Conservation (phyloP, 2,797 vertebrate genomes). For the Pyrocephalus nanus region DNA sequence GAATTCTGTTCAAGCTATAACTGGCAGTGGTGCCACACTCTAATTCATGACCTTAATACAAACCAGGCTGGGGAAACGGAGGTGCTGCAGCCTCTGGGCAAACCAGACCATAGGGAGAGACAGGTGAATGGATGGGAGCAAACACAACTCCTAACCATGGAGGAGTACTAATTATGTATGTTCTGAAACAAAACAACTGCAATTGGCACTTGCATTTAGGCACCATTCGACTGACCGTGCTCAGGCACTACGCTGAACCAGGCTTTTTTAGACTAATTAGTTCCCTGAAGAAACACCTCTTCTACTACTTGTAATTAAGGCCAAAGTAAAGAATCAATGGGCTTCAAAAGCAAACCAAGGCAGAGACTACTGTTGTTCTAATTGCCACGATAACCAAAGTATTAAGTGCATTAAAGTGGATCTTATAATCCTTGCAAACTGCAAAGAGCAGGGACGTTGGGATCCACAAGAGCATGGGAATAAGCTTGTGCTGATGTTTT, state of each 20-base stretch:
- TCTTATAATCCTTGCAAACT: not conserved
- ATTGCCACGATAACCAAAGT: not conserved
- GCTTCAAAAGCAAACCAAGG: not conserved
- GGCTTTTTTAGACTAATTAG: slow-evolving; percentile 17
- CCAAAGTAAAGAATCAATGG: slow-evolving; percentile 13
- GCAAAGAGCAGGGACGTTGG: not conserved
- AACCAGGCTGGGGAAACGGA: not conserved
- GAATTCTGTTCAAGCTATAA: not conserved
- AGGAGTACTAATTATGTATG: not conserved
- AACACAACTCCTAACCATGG: not conserved
- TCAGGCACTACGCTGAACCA: not conserved
- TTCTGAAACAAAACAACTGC: not conserved
- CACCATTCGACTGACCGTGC: not conserved
- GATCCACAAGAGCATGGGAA: not conserved
- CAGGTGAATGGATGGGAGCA: not conserved
- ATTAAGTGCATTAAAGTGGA: not conserved
- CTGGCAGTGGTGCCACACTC: not conserved
- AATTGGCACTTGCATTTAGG: not conserved
- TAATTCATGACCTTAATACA: not conserved
- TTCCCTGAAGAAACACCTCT: slow-evolving; percentile 34
- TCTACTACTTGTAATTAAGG: not conserved
- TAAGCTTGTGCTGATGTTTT: not conserved
- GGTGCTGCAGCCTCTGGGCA: not conserved
- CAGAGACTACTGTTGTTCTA: not conserved
- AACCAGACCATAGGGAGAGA: not conserved